A percentile compares a stretch with the other conserved stretches of the same genome.
These are phyloP conservation scores for Callopanchax toddi DNA, from an alignment of 2,113 vertebrate genomes.

Conservation along the genomic window DNA sequence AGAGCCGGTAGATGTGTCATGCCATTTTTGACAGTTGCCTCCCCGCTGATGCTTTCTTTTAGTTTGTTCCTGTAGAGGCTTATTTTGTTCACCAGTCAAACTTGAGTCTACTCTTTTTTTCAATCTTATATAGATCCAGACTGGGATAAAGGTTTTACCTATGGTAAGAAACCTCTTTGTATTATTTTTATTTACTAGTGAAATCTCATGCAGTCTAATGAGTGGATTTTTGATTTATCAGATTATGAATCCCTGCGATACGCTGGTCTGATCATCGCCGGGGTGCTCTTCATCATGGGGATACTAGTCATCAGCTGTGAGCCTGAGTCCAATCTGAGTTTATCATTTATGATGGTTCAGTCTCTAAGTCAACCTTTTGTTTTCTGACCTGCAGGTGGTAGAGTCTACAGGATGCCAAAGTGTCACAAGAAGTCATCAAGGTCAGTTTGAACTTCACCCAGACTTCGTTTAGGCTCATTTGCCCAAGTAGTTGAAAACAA, in stretches of 20 bases:
- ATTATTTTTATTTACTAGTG: background rate
- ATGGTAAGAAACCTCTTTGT: constrained; percentile 54
- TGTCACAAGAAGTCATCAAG: constrained; percentile 52
- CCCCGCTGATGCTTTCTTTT: constrained; percentile 22
- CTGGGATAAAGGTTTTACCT: constrained; percentile 55
- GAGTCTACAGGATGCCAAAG: constrained; percentile 45
- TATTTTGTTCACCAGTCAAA: constrained; percentile 39
- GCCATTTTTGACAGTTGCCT: constrained; percentile 37
- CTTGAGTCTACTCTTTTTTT: constrained; percentile 31
- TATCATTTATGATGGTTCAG: background rate
- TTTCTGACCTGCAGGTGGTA: constrained; percentile 59
- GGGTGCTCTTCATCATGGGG: constrained; percentile 73
- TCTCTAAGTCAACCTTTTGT: background rate
- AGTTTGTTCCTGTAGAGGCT: constrained; percentile 11
- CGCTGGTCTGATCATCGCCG: constrained; percentile 68
- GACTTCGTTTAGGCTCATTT: too few relatives aligned
- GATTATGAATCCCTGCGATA: constrained; percentile 64
- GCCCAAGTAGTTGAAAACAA: too few relatives aligned
- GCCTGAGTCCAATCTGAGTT: constrained; percentile 33
- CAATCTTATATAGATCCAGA: constrained; percentile 31
- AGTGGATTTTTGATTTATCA: constrained; percentile 23
- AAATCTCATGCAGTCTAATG: background rate
- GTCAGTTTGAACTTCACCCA: constrained; percentile 47
- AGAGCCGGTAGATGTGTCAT: constrained; percentile 34
- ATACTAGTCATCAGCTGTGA: constrained; percentile 78